Evolutionary conservation across 2,888 invertebrate genomes (phyloP).

Genomic region (Drosophila setosimentum): DNA sequence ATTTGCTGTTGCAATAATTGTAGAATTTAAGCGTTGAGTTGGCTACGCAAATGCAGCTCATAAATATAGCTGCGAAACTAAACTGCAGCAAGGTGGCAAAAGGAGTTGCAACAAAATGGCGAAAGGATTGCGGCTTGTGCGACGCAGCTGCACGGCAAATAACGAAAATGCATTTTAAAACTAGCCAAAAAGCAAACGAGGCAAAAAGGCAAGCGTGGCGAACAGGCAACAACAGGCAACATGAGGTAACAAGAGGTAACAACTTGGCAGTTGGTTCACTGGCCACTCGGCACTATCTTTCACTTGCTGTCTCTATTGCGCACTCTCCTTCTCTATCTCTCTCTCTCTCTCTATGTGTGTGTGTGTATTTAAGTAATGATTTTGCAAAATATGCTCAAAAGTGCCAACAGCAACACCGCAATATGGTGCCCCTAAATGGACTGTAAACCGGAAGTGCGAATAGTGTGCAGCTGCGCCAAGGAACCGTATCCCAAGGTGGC

Average conservation of each 20-base stretch:
- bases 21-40: constrained; percentile 46
- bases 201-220: constrained; percentile 41
- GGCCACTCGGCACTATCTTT: constrained; percentile 47
- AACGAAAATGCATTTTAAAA: constrained; percentile 84
- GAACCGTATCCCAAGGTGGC: constrained; percentile 10
- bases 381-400: constrained; percentile 82
- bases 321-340: neutral
- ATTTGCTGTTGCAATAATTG: constrained; percentile 47
- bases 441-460: constrained; percentile 80
- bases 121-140: constrained; percentile 45
- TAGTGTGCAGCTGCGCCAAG: constrained; percentile 71
- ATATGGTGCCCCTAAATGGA: constrained; percentile 81
- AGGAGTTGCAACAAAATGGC: constrained; percentile 35
- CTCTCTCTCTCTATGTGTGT: neutral
- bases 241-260: constrained; percentile 29
- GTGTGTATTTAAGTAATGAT: constrained; percentile 79
- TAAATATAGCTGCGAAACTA: constrained; percentile 75
- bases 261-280: constrained; percentile 59
- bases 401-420: constrained; percentile 80
- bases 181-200: constrained; percentile 62
- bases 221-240: neutral
- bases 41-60: constrained; percentile 77
- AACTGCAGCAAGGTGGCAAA: constrained; percentile 67
- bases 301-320: constrained; percentile 17
- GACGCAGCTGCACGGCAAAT: constrained; percentile 83